Base-by-base conservation (phyloP, 1,140 invertebrate species). In the Triops longicaudatus region DNA sequence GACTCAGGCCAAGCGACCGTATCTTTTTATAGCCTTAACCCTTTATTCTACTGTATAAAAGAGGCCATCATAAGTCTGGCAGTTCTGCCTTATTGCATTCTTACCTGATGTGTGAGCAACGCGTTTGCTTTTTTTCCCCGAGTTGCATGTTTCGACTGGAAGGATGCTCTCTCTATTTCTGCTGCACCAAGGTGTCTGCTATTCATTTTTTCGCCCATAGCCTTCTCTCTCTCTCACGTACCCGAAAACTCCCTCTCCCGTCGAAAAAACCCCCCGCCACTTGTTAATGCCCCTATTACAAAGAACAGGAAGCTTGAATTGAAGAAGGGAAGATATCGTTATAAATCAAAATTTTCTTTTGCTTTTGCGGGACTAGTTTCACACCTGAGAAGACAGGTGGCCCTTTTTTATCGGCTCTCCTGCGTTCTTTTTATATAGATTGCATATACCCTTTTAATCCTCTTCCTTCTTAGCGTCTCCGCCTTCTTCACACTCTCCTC, bases 341-440 rank as follows among this genome's bases (percentile, higher is more conserved):
- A 63, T 63, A 63, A 63, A 63, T 63, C 50, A 63, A 63, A 63
- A 63, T 63, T 63, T 63, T 63, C 50, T 63, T 63, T 63, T 63
- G 50, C 50, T 63, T 63, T 63, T 63, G 50, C 50, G 50, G 50
- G 50, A 63, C 50, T 63, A 9, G 50, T 63, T 63, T 63, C 50
- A 63, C 50, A 63, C 50, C 50, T 63, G 50, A 63, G 50, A 63
- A 63, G 50, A 63, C 50, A 63, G 50, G 50, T 63, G 50, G 50
- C 50, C 50, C 50, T 63, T 63, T 63, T 63, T 63, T 63, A 63
- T 63, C 50, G 50, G 50, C 50, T 63, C 50, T 63, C 50, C 50
- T 63, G 50, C 50, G 50, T 63, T 22, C 14, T 63, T 63, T 63
- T 63, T 63, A 63, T 63, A 63, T 63, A 63, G 50, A 63, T 63